A percentile compares a stretch with the other conserved stretches of the same genome.
Evolutionary conservation across 2,113 vertebrate genomes (phyloP).

Genomic region (Aegotheles bennettii): DNA sequence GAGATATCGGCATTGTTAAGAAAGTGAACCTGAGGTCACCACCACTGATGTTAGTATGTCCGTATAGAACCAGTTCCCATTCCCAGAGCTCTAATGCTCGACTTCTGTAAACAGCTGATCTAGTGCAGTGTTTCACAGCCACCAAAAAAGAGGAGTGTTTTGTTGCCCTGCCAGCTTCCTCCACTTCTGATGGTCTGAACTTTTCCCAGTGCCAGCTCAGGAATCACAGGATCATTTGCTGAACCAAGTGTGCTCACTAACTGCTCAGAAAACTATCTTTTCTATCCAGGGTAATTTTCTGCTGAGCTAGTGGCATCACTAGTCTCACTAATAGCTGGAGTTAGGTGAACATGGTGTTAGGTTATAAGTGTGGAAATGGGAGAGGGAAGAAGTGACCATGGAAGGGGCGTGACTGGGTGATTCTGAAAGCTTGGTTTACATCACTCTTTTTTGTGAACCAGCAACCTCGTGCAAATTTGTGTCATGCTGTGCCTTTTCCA

Average conservation of each 20-base stretch:
- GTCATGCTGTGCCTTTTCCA: neutral
- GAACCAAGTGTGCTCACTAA: neutral
- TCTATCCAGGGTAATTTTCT: neutral
- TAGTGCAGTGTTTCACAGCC: neutral
- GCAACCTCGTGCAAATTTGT: accelerated
- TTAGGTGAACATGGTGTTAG: neutral
- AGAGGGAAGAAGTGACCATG: neutral
- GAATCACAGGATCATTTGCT: neutral
- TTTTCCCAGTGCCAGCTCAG: neutral
- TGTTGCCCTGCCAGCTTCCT: neutral
- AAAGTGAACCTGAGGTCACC: neutral
- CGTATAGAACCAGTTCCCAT: neutral
- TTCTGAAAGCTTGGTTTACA: neutral
- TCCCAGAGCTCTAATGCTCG: neutral
- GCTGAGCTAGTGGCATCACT: neutral
- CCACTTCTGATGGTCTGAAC: neutral
- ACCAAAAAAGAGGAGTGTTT: neutral
- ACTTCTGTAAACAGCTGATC: neutral
- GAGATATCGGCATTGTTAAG: neutral
- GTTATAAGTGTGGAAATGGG: neutral
- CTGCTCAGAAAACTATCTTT: neutral
- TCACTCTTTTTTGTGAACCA: neutral
- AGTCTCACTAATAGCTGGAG: neutral
- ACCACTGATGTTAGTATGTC: neutral
- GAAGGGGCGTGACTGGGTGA: neutral